Evolutionary conservation across 2,888 invertebrate genomes (phyloP).

Genomic region (Miltochrista miniata): DNA sequence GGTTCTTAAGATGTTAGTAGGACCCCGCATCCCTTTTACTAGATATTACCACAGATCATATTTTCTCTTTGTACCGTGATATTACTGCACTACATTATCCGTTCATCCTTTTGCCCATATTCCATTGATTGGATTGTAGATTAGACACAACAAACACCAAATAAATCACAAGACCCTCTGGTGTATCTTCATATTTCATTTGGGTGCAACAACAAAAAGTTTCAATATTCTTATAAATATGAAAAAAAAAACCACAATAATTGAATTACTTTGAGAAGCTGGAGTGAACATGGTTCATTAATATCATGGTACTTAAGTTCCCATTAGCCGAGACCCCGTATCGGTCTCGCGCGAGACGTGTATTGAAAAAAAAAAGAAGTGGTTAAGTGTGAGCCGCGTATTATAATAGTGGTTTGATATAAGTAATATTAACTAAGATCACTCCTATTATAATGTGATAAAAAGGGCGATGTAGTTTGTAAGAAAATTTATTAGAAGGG

Average conservation of each 20-base stretch:
- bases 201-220: background rate
- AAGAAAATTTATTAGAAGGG: too few species aligned
- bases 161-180: too few species aligned
- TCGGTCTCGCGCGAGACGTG: conserved; percentile 61
- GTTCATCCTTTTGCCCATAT: too few species aligned
- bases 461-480: background rate
- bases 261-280: conserved; percentile 8
- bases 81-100: background rate
- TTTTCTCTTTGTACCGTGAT: too few species aligned
- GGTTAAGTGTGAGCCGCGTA: conserved; percentile 16
- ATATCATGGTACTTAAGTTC: conserved; percentile 66
- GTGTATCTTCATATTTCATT: too few species aligned
- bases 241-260: conserved; percentile 1
- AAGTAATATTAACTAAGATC: background rate
- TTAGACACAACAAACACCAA: too few species aligned
- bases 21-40: too few species aligned
- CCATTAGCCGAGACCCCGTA: conserved; percentile 55
- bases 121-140: too few species aligned
- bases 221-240: background rate
- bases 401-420: background rate
- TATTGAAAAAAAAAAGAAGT: conserved; percentile 13
- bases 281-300: conserved; percentile 45
- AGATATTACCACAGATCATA: too few species aligned
- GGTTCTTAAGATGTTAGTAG: too few species aligned
- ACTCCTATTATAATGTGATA: background rate